phyloP scores from a whole-genome alignment of 2,888 invertebrate species.

The Calliphora vomitoria region DNA sequence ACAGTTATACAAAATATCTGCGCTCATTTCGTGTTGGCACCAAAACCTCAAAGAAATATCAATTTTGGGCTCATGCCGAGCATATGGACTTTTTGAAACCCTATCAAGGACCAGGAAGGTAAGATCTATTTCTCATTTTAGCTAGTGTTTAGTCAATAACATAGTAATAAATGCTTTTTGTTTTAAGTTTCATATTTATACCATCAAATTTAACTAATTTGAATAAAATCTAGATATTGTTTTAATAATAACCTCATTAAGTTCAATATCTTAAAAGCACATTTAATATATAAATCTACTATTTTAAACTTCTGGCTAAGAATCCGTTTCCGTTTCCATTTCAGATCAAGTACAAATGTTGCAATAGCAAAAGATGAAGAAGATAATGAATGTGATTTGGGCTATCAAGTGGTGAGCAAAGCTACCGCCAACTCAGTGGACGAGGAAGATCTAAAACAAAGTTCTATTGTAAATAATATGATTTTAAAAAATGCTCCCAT shows the following conservation, averaged over 20 bases:
- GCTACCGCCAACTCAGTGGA: conserved; percentile 71
- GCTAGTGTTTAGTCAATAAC: too few relatives aligned
- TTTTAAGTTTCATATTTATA: neutral
- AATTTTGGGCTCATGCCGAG: conserved; percentile 84
- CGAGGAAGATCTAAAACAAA: conserved; percentile 75
- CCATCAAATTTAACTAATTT: too few relatives aligned
- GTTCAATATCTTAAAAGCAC: too few relatives aligned
- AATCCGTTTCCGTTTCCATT: neutral
- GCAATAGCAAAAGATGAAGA: conserved; percentile 79
- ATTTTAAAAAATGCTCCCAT: conserved; percentile 54
- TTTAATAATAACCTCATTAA: too few relatives aligned
- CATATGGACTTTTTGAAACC: conserved; percentile 84
- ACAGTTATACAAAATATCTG: conserved; percentile 84
- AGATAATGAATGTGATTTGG: conserved; percentile 83
- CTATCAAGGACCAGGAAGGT: conserved; percentile 84
- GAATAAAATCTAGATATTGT: too few relatives aligned
- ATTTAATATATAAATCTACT: too few relatives aligned
- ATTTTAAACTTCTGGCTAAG: too few relatives aligned
- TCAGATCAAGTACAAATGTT: conserved; percentile 76
- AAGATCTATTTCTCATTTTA: conserved; percentile 6
- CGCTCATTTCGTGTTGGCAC: conserved; percentile 84
- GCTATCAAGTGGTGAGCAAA: conserved; percentile 82
- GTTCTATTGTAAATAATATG: neutral
- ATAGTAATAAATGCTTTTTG: too few relatives aligned
- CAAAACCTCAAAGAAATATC: conserved; percentile 84